Conservation (phyloP, 2,113 vertebrate genomes). For the Corapipo altera region DNA sequence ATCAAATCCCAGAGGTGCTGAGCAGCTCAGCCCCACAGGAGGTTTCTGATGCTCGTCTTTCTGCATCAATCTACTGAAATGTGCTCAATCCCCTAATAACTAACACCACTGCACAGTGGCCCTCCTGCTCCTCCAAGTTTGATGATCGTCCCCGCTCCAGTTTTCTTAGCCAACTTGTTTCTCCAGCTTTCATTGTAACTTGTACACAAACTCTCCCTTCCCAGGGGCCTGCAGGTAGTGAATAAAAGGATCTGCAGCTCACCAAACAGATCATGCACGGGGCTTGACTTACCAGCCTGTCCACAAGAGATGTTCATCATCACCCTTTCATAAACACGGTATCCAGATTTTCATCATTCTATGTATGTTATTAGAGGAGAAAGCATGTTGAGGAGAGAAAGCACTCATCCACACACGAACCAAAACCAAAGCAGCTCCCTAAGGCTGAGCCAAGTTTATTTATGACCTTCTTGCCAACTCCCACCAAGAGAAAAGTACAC, state of each 20-base stretch:
- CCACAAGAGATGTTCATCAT: not conserved
- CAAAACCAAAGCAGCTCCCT: not conserved
- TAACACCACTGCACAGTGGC: not conserved
- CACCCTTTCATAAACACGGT: fast-evolving
- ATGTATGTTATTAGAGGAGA: fast-evolving
- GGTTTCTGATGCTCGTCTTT: not conserved
- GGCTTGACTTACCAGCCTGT: not conserved
- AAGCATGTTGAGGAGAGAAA: not conserved
- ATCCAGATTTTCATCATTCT: not conserved
- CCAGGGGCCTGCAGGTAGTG: fast-evolving
- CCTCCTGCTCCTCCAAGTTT: not conserved
- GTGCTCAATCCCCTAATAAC: not conserved
- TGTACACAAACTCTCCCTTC: not conserved
- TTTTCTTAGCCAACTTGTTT: not conserved
- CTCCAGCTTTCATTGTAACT: not conserved
- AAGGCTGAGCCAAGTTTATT: not conserved
- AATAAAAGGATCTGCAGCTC: not conserved
- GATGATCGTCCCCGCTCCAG: too few species aligned
- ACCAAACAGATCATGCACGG: fast-evolving
- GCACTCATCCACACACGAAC: fast-evolving
- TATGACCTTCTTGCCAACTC: not conserved
- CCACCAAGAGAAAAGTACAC: not conserved
- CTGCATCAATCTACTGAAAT: not conserved
- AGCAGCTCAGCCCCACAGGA: not conserved
- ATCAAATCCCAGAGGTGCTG: not conserved